Conservation (phyloP, 2,888 invertebrate genomes). For the Caenorhabditis drosophilae region DNA sequence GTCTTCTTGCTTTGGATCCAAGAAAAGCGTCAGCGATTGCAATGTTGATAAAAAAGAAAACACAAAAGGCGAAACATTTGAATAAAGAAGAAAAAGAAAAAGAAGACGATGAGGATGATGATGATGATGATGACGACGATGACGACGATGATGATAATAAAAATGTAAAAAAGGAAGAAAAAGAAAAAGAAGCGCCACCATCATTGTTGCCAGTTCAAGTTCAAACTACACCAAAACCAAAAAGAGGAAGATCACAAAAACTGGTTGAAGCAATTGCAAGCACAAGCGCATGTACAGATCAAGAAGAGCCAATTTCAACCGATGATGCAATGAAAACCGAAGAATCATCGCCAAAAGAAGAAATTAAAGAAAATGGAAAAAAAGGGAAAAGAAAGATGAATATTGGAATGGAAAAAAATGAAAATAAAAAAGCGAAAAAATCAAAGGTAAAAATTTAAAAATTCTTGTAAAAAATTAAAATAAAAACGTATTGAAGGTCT, state of each 20-base stretch:
- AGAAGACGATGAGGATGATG: background rate
- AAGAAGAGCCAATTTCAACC: slow-evolving; percentile 19
- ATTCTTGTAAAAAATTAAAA: too few species aligned
- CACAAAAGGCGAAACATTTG: background rate
- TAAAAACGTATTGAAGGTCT: too few species aligned
- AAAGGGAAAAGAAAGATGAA: background rate
- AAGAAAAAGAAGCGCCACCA: slow-evolving; percentile 14
- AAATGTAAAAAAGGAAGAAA: background rate
- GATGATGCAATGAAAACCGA: slow-evolving; percentile 3
- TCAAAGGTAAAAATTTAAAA: too few species aligned
- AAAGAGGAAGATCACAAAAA: background rate
- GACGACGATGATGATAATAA: slow-evolving; percentile 15
- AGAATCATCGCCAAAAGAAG: background rate
- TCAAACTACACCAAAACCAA: slow-evolving; percentile 11
- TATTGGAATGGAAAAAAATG: slow-evolving; percentile 10
- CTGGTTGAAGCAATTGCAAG: slow-evolving; percentile 14
- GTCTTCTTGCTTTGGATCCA: slow-evolving; percentile 29
- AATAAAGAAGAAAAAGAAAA: too few species aligned
- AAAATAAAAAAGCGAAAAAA: too few species aligned
- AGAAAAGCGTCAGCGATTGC: slow-evolving; percentile 30
- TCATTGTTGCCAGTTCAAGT: slow-evolving; percentile 24
- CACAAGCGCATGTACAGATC: slow-evolving; percentile 14
- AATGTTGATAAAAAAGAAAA: slow-evolving; percentile 24
- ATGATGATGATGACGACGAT: slow-evolving; percentile 10
- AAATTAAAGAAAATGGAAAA: slow-evolving; percentile 6